phyloP scores from a whole-genome alignment of 2,888 invertebrate species.

The Macropis europaea region DNA sequence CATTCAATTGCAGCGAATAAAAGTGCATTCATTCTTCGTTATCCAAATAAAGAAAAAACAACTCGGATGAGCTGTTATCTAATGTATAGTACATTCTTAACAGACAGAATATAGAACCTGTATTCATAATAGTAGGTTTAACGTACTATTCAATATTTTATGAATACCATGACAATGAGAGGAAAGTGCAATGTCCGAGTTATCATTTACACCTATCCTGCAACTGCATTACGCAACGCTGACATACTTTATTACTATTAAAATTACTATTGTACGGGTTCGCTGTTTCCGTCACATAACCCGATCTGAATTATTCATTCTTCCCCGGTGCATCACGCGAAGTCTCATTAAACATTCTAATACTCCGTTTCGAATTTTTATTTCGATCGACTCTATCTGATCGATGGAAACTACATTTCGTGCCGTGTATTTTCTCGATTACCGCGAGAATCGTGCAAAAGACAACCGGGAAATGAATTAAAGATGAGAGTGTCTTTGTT shows the following conservation, averaged over 20 bases:
- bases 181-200: conserved; percentile 1
- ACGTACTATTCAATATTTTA: not conserved
- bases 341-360: not conserved
- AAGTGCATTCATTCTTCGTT: too few species aligned
- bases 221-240: not conserved
- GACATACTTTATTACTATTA: not conserved
- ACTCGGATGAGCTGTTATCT: too few species aligned
- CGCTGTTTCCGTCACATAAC: not conserved
- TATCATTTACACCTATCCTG: not conserved
- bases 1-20: too few species aligned
- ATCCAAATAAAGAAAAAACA: too few species aligned
- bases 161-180: not conserved
- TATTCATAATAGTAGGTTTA: too few species aligned
- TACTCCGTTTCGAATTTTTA: not conserved
- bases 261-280: not conserved
- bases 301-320: conserved; percentile 16
- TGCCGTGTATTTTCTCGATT: not conserved
- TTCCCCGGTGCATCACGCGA: not conserved
- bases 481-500: conserved; percentile 16
- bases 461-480: conserved; percentile 29
- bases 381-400: not conserved
- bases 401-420: not conserved
- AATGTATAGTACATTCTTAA: too few species aligned
- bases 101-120: too few species aligned
- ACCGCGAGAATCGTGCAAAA: not conserved